Conservation (phyloP, 2,888 invertebrate genomes). For the Tetranychus piercei region DNA sequence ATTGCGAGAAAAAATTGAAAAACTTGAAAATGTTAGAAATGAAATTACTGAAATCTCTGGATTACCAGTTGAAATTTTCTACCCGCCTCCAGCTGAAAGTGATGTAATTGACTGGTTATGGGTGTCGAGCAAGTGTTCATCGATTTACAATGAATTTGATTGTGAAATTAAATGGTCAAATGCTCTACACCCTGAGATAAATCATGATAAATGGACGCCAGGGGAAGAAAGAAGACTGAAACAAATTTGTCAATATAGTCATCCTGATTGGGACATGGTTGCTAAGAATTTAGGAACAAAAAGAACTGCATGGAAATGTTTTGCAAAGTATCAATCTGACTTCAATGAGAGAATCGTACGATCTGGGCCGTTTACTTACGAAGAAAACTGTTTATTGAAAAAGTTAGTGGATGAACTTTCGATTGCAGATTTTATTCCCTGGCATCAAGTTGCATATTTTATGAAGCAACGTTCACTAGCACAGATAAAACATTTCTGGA, state of each 20-base stretch:
- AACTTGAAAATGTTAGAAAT: background rate
- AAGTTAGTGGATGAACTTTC: constrained; percentile 45
- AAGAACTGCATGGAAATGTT: constrained; percentile 50
- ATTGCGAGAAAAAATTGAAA: background rate
- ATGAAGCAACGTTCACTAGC: constrained; percentile 46
- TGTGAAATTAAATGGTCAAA: constrained; percentile 52
- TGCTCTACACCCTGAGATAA: constrained; percentile 48
- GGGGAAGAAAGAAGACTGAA: constrained; percentile 38
- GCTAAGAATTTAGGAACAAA: constrained; percentile 37
- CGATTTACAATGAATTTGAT: constrained; percentile 35
- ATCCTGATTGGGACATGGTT: constrained; percentile 46
- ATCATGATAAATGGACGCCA: constrained; percentile 40
- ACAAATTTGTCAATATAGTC: constrained; percentile 31
- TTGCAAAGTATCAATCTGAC: constrained; percentile 30
- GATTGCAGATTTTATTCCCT: constrained; percentile 49
- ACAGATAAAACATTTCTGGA: constrained; percentile 46
- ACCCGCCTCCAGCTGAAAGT: background rate
- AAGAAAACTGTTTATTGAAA: constrained; percentile 48
- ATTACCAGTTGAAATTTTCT: background rate
- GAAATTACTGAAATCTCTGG: background rate
- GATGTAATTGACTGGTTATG: constrained; percentile 36
- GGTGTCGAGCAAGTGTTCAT: constrained; percentile 9
- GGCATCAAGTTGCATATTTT: constrained; percentile 47
- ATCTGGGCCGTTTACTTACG: constrained; percentile 43
- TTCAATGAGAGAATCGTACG: constrained; percentile 20